Base-by-base conservation (phyloP, 2,113 vertebrate genomes). In the Plotosus lineatus region DNA sequence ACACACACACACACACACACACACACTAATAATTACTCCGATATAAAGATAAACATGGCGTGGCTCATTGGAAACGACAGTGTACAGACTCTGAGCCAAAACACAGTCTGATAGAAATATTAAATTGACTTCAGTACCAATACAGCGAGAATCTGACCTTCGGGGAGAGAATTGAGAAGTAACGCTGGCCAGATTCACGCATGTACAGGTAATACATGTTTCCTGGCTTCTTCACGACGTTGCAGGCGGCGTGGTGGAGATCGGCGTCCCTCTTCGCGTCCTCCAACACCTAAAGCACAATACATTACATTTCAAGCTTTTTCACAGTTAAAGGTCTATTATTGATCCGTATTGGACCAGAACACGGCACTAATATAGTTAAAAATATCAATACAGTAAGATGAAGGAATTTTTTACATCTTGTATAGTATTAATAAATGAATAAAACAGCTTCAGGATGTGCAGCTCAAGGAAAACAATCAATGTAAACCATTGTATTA, bases 121-220 rank as follows among this genome's bases (percentile, higher is more conserved):
- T 36, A 31, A 31, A 66, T 7, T 44, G 28, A 15, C 0, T 56
- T 53, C 23, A 77, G 72, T 1, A 44, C 21, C 8, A 82, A 60
- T 53, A 21, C 55, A n/a, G 38, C 31, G 28, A 71, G 40, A 21
- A 56, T 74, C 83, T 11, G 79, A 98, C 98, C 96, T 93, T 89
- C 42, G 97, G 97, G 36, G 97, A 98, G 82, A 99, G 90, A 86
- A 99, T 97, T 31, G 98, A 99, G 90, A 99, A 97, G 88, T 98
- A 99, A 0, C 93, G 90, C 89, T 99, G 97, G 44, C 97, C 96
- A 19, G 93, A 96, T 40, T 95, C 93, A 36, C 95, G 88, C 84
- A 91, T 78, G 82, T 99, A 99, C 77, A 99, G 90, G 89, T 96
- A 97, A 81, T 99, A 99, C 89, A 95, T 83, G 83, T 88, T 98